A percentile compares a stretch with the other conserved stretches of the same genome.
phyloP scores from a whole-genome alignment of 2,888 invertebrate genomes.

The Phytoseiulus persimilis region DNA sequence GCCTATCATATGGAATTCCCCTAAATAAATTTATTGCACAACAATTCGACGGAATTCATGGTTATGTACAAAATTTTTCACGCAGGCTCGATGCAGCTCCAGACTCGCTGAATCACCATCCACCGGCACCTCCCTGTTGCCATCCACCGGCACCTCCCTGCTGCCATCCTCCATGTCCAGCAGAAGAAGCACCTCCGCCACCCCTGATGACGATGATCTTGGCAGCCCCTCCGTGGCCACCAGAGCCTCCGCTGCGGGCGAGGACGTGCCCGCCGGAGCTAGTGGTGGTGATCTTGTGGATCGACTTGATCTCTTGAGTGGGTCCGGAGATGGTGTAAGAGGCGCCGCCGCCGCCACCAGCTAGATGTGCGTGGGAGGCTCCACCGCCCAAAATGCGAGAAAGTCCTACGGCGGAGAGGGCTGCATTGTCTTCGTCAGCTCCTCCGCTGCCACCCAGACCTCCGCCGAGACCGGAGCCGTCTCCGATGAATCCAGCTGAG shows the following conservation, averaged over 20 bases:
- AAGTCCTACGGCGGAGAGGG: constrained; percentile 8
- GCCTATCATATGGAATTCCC: background rate
- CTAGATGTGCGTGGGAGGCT: background rate
- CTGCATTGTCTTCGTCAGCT: constrained; percentile 15
- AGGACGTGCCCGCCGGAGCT: constrained; percentile 13
- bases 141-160: background rate
- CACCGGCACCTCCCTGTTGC: background rate
- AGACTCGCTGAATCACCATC: background rate
- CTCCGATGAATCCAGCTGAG: constrained; percentile 26
- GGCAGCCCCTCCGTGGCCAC: background rate
- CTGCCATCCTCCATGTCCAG: constrained; percentile 1
- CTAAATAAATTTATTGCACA: background rate
- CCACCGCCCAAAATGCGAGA: constrained; percentile 8
- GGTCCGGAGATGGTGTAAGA: constrained; percentile 23
- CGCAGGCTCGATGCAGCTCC: background rate
- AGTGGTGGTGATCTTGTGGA: constrained; percentile 24
- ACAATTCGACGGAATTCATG: background rate
- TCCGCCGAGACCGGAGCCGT: background rate
- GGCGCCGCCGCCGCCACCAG: background rate
- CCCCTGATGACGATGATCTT: constrained; percentile 16
- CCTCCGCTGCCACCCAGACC: background rate
- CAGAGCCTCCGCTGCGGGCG: background rate
- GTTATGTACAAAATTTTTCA: background rate
- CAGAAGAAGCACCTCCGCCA: background rate
- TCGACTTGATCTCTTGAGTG: constrained; percentile 19